Percentiles rank a stretch among this genome's conserved stretches.
These are phyloP conservation scores for Heliconius aoede DNA, from an alignment of 2,888 invertebrate species.

Conservation along the genomic window DNA sequence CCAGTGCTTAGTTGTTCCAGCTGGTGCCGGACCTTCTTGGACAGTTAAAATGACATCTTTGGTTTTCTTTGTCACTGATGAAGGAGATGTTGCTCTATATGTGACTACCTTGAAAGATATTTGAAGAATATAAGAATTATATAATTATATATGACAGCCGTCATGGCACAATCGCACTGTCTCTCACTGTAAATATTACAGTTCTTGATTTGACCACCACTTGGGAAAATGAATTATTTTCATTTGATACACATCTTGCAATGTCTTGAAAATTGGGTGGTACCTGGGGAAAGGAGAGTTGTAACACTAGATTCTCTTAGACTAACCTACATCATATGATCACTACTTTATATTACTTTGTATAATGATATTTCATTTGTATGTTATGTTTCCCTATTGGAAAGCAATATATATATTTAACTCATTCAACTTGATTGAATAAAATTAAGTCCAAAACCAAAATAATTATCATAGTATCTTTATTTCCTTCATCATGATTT, in stretches of 20 bases:
- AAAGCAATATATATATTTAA: not conserved
- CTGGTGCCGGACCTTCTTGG: slow-evolving; percentile 86
- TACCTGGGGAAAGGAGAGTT: too few species aligned
- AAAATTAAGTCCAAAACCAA: not conserved
- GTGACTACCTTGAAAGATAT: slow-evolving; percentile 78
- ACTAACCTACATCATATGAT: too few species aligned
- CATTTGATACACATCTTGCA: too few species aligned
- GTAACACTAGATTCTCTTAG: too few species aligned
- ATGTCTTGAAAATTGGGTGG: too few species aligned
- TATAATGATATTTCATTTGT: not conserved
- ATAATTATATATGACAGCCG: slow-evolving; percentile 6
- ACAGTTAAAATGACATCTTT: slow-evolving; percentile 85
- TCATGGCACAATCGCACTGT: not conserved
- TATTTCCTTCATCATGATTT: too few species aligned
- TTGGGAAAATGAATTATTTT: not conserved
- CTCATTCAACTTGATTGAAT: not conserved
- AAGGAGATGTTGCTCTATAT: slow-evolving; percentile 86
- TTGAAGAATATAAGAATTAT: too few species aligned
- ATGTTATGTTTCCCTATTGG: too few species aligned
- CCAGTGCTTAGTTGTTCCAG: slow-evolving; percentile 85
- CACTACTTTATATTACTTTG: too few species aligned
- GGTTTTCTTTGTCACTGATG: slow-evolving; percentile 82
- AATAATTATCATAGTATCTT: too few species aligned
- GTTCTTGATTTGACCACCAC: not conserved
- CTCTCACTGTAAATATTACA: not conserved